These are phyloP conservation scores for Augochlora pura DNA, from an alignment of 1,140 invertebrate genomes.

Conservation along the genomic window DNA sequence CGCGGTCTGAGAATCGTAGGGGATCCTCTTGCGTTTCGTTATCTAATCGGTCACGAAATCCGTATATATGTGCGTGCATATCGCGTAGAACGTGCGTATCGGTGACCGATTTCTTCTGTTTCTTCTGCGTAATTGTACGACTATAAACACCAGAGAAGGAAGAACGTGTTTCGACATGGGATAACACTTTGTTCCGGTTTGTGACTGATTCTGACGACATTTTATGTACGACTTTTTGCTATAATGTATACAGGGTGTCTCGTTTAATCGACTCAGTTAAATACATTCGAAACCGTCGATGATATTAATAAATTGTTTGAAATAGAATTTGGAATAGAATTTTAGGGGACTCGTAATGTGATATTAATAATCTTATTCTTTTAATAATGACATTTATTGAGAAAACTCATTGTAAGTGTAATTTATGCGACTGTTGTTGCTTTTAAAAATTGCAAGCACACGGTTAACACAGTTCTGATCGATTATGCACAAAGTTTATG, in stretches of 20 bases:
- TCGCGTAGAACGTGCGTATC: conserved; percentile 25
- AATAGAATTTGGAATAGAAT: too few species aligned
- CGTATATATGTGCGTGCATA: conserved; percentile 30
- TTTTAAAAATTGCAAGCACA: too few species aligned
- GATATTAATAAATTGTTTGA: too few species aligned
- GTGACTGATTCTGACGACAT: background rate
- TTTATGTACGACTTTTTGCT: too few species aligned
- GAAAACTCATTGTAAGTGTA: too few species aligned
- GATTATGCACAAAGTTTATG: background rate
- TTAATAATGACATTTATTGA: too few species aligned
- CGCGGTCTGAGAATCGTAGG: conserved; percentile 7
- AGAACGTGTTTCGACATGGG: conserved; percentile 10
- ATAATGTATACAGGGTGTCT: background rate
- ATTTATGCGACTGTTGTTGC: too few species aligned
- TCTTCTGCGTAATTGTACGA: conserved; percentile 1
- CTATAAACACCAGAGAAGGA: conserved; percentile 29
- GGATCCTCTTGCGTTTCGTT: conserved; percentile 36
- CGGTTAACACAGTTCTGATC: background rate
- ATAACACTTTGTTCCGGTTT: conserved; percentile 29
- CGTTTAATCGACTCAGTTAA: too few species aligned
- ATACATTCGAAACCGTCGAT: too few species aligned
- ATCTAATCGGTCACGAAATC: conserved; percentile 50
- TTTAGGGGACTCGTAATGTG: too few species aligned
- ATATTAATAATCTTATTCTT: too few species aligned
- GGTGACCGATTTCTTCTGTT: background rate